Evolutionary conservation across 2,888 invertebrate genomes (phyloP).

Genomic region (Podabrus alpinus): DNA sequence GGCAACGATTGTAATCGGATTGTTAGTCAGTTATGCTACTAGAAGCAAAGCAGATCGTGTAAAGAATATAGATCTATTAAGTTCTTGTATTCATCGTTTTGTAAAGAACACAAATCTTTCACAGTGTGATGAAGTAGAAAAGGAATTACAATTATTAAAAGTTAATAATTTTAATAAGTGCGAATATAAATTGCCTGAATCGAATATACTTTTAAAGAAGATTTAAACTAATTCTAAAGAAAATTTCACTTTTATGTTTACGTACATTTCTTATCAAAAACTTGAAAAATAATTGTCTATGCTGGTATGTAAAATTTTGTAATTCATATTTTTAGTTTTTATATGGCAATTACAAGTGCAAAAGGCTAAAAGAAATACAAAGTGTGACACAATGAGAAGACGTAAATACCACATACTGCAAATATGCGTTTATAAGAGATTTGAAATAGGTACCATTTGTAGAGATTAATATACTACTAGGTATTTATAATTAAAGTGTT

Average conservation of each 20-base stretch:
- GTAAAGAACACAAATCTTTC: neutral
- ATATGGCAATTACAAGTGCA: too few relatives aligned
- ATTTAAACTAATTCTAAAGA: neutral
- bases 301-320: too few relatives aligned
- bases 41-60: constrained; percentile 55
- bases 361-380: too few relatives aligned
- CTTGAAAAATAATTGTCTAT: too few relatives aligned
- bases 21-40: constrained; percentile 20
- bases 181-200: neutral
- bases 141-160: neutral
- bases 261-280: too few relatives aligned
- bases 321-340: too few relatives aligned
- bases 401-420: too few relatives aligned
- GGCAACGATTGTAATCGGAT: constrained; percentile 21
- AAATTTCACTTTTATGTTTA: neutral
- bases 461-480: too few relatives aligned
- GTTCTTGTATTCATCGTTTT: constrained; percentile 49
- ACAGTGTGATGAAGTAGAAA: neutral
- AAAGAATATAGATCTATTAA: constrained; percentile 64
- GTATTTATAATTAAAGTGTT: too few relatives aligned
- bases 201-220: neutral
- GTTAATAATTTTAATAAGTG: neutral
- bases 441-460: too few relatives aligned
- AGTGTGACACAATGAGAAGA: too few relatives aligned
- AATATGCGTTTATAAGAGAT: too few relatives aligned